These are phyloP conservation scores for Zalophus californianus DNA, from an alignment of 2,797 vertebrate genomes.

Conservation along the genomic window DNA sequence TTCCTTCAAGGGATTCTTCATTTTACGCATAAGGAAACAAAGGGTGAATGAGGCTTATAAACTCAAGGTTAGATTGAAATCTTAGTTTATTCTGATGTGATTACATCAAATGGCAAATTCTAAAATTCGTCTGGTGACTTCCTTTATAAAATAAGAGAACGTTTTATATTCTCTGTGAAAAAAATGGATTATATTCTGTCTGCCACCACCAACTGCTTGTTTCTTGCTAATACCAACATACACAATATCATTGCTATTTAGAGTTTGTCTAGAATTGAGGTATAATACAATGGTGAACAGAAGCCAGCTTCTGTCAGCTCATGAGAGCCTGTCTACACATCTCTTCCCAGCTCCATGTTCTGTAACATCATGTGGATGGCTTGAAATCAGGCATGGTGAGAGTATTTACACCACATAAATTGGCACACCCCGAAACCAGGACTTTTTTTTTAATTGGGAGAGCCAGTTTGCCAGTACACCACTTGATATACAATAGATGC, in stretches of 20 bases:
- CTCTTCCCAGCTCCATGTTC: not conserved
- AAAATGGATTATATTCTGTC: not conserved
- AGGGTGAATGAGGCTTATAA: not conserved
- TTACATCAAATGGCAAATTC: conserved; percentile 29
- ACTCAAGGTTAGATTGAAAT: conserved; percentile 39
- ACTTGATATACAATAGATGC: not conserved
- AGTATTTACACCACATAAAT: not conserved
- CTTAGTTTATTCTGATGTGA: conserved; percentile 33
- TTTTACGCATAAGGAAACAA: not conserved
- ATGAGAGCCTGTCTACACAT: not conserved
- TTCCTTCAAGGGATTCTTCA: not conserved
- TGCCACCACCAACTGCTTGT: not conserved
- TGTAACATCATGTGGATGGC: not conserved
- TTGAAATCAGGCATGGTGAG: not conserved
- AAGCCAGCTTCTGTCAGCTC: not conserved
- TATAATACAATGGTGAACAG: not conserved
- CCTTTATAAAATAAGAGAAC: conserved; percentile 31
- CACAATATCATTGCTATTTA: not conserved
- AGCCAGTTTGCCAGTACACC: not conserved
- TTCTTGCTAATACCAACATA: not conserved
- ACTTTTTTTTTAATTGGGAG: not conserved
- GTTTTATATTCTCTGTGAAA: conserved; percentile 13
- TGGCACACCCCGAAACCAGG: not conserved
- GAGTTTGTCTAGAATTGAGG: not conserved
- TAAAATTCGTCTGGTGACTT: not conserved